Evolutionary conservation across 2,888 invertebrate genomes (phyloP).

Genomic region (Drosophila ezoana): DNA sequence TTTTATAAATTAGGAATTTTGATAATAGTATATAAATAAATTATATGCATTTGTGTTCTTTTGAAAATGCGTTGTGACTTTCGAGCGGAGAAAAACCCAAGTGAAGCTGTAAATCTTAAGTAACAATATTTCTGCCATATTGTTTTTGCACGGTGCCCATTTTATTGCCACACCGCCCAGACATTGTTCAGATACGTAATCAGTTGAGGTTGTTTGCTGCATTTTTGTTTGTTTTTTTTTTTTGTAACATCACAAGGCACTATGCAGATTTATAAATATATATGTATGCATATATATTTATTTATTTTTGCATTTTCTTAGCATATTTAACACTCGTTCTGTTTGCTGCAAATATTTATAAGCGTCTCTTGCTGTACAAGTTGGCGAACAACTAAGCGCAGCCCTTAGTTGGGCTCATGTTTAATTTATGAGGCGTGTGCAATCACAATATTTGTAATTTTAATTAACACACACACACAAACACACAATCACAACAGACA

Average conservation of each 20-base stretch:
- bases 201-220: constrained; percentile 5
- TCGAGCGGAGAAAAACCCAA: too few relatives aligned
- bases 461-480: constrained; percentile 30
- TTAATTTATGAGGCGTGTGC: constrained; percentile 39
- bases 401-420: constrained; percentile 39
- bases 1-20: too few relatives aligned
- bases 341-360: constrained; percentile 40
- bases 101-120: neutral
- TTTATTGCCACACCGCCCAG: constrained; percentile 18
- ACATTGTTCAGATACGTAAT: constrained; percentile 13
- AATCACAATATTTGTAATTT: constrained; percentile 34
- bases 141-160: neutral
- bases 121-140: neutral
- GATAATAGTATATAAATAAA: too few relatives aligned
- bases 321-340: constrained; percentile 14
- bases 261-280: constrained; percentile 32
- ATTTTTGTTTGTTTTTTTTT: constrained; percentile 13
- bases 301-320: constrained; percentile 20
- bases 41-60: too few relatives aligned
- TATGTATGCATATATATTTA: neutral
- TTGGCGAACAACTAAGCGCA: constrained; percentile 3
- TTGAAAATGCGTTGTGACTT: too few relatives aligned
- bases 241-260: constrained; percentile 5
- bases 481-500: neutral
- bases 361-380: neutral